Conservation (phyloP, 1,140 invertebrate species). For the Drosophila pseudoananassae region DNA sequence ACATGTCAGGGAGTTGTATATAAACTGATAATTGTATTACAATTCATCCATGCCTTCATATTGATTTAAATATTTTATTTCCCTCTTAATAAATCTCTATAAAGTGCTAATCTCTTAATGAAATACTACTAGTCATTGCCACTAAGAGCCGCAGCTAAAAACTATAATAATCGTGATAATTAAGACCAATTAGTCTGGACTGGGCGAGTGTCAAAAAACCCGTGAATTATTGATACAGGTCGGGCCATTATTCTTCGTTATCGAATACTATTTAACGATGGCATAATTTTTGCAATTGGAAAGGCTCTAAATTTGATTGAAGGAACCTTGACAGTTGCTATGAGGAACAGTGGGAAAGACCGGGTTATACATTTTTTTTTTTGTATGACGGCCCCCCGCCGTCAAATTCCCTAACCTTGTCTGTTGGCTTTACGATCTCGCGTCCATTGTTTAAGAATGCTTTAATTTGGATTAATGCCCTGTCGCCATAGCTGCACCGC, state of each 20-base stretch:
- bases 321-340: slow-evolving; percentile 35
- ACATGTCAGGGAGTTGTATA: slow-evolving; percentile 16
- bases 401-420: neutral
- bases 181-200: slow-evolving; percentile 15
- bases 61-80: neutral
- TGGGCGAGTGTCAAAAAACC: neutral
- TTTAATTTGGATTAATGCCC: slow-evolving; percentile 56
- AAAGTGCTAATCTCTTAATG: slow-evolving; percentile 5
- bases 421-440: slow-evolving; percentile 26
- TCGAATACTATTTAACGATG: slow-evolving; percentile 17
- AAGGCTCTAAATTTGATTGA: neutral
- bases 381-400: no score
- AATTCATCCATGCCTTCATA: neutral
- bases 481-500: slow-evolving; percentile 17
- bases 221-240: slow-evolving; percentile 25
- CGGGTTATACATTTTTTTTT: neutral
- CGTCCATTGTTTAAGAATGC: slow-evolving; percentile 21
- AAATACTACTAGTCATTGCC: slow-evolving; percentile 14
- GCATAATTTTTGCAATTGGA: slow-evolving; percentile 4
- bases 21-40: slow-evolving; percentile 19
- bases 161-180: slow-evolving; percentile 19
- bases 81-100: neutral
- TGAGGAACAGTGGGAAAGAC: slow-evolving; percentile 25
- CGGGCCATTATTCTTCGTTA: slow-evolving; percentile 13
- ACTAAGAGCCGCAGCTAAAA: neutral